Percentiles rank a stretch among this genome's conserved stretches.
These are phyloP conservation scores for Pristionchus entomophagus DNA, from an alignment of 2,888 invertebrate species.

Conservation along the genomic window DNA sequence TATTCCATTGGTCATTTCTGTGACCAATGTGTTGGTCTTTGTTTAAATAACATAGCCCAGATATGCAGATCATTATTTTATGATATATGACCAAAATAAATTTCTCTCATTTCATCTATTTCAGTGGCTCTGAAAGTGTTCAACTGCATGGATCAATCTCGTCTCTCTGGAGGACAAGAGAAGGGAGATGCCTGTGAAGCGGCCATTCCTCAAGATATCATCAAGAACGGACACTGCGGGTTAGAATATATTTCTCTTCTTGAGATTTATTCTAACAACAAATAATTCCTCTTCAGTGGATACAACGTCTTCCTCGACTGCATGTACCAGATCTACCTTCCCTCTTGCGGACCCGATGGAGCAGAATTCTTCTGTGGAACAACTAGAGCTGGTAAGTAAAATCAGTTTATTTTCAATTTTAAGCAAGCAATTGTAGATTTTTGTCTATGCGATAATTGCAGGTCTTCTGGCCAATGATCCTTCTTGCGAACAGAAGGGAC, in stretches of 20 bases:
- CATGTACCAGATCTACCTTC: not conserved
- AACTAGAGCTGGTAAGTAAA: not conserved
- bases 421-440: not conserved
- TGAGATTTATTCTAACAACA: not conserved
- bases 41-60: too few species aligned
- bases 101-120: not conserved
- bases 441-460: not conserved
- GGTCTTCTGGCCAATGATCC: not conserved
- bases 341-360: constrained; percentile 19
- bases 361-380: too few species aligned
- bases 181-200: not conserved
- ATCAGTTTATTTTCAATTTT: not conserved
- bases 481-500: not conserved
- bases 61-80: too few species aligned
- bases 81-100: too few species aligned
- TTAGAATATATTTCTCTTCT: not conserved
- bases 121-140: not conserved
- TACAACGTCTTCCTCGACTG: not conserved
- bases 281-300: not conserved
- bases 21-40: too few species aligned
- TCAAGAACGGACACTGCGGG: constrained; percentile 3
- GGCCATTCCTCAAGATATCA: not conserved
- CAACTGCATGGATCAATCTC: constrained; percentile 9
- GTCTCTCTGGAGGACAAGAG: not conserved
- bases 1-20: too few species aligned